Conservation (phyloP, 2,888 invertebrate species). For the Hyalella azteca region DNA sequence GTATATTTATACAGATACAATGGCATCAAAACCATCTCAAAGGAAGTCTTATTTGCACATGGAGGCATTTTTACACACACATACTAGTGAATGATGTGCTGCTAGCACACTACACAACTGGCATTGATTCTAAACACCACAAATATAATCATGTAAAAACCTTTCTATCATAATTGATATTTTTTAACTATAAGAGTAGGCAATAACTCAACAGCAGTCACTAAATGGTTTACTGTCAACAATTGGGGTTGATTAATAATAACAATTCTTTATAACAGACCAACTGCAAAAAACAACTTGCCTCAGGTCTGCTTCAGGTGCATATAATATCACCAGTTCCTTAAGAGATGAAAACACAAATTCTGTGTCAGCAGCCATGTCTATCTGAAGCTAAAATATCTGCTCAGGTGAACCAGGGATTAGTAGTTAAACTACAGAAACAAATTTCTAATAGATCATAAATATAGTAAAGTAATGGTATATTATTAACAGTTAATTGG, state of each 20-base stretch:
- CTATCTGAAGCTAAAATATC: no score
- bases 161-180: not conserved
- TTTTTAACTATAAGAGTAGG: not conserved
- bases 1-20: no score
- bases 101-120: no score
- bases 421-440: no score
- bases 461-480: no score
- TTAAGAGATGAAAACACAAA: constrained; percentile 38
- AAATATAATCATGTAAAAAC: not conserved
- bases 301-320: constrained; percentile 36
- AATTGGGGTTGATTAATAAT: not conserved
- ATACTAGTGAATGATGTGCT: no score
- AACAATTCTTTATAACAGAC: not conserved
- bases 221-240: not conserved
- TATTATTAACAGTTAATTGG: no score
- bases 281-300: not conserved
- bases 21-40: no score
- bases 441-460: no score
- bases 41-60: not conserved
- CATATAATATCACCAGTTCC: constrained; percentile 14
- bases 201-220: not conserved
- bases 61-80: not conserved
- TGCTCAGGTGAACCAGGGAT: no score
- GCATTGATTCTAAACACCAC: not conserved
- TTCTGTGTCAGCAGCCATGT: constrained; percentile 38